These are phyloP conservation scores for Lasioglossum oenotherae DNA, from an alignment of 2,888 invertebrate genomes.

Conservation along the genomic window DNA sequence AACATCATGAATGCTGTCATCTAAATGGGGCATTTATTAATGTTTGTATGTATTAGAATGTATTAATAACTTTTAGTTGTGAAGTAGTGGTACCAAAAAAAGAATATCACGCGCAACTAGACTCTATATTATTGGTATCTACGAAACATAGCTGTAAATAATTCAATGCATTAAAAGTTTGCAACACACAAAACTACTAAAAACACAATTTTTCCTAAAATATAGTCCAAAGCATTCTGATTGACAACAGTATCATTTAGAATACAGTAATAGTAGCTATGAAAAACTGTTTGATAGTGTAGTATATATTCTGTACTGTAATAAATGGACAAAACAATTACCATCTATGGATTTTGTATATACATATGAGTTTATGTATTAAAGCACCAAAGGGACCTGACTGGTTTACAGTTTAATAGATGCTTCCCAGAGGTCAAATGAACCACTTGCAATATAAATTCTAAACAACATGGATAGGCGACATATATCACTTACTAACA, in stretches of 20 bases:
- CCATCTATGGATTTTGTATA: conserved; percentile 39
- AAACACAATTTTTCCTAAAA: background rate
- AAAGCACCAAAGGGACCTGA: background rate
- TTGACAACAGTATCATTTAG: conserved; percentile 33
- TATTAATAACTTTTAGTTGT: background rate
- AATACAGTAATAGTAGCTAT: conserved; percentile 26
- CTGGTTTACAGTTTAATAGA: background rate
- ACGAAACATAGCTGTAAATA: background rate
- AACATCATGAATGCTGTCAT: background rate
- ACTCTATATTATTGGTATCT: background rate
- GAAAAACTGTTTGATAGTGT: conserved; percentile 22
- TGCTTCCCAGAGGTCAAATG: background rate
- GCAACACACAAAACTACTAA: background rate
- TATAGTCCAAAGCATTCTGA: conserved; percentile 9
- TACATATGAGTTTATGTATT: conserved; percentile 1
- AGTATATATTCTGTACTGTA: conserved; percentile 34
- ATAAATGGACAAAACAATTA: conserved; percentile 53
- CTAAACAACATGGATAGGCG: conserved; percentile 42
- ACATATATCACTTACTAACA: conserved; percentile 54
- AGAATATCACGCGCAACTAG: background rate
- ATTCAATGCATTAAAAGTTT: conserved; percentile 4
- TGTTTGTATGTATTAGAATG: background rate
- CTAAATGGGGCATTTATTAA: background rate
- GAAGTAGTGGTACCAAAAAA: background rate
- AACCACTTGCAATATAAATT: conserved; percentile 33